Base-by-base conservation (phyloP, 2,113 vertebrate species). In the Coracopsis vasa region DNA sequence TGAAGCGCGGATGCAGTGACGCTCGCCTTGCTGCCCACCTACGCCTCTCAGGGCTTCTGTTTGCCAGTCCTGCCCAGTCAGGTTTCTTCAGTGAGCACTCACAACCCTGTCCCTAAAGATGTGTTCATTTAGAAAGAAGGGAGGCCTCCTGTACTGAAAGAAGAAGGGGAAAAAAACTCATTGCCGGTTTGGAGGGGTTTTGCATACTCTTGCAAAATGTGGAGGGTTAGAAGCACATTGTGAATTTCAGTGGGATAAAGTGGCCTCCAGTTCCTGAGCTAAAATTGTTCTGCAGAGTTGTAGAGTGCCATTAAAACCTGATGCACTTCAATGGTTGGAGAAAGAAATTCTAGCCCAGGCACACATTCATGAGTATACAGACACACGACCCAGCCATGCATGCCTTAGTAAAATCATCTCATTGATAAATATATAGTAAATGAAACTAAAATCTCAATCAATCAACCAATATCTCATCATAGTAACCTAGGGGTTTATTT, bases 11-110 rank as follows among this genome's bases (percentile, higher is more conserved):
- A 93, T 96, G 94, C 91, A 24, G 92, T 87, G 90, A 96, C 79
- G 92, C 89, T 91, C 35, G 66, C 91, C 58, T 66, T 60, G 92
- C 94, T 90, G 81, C 95, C 80, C 94, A 95, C 95, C 96, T 85
- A 92, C 88, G 54, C 80, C 92, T 74, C 28, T 3, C 48, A 47
- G 93, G 87, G 90, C 96, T 97, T 97, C 96, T 95, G 87, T 94
- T 97, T 96, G 73, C 86, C 74, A 29, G 73, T 92, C 81, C 74
- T 88, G 71, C 47, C 29, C 75, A 53, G 90, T 51, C 61, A 23
- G 31, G 13, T 53, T 44, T 25, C 70, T 53, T 39, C 79, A 72
- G 54, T 5, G 8, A 64, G 71, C 33, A 6, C 69, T 81, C 90
- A 16, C 42, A 67, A 35, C 56, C 19, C 45, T 54, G 45, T 7